Evolutionary conservation across 2,888 invertebrate species (phyloP), one percentile per base, ranked within the genome.

Genomic region (Dimorphilus gyrociliatus): DNA sequence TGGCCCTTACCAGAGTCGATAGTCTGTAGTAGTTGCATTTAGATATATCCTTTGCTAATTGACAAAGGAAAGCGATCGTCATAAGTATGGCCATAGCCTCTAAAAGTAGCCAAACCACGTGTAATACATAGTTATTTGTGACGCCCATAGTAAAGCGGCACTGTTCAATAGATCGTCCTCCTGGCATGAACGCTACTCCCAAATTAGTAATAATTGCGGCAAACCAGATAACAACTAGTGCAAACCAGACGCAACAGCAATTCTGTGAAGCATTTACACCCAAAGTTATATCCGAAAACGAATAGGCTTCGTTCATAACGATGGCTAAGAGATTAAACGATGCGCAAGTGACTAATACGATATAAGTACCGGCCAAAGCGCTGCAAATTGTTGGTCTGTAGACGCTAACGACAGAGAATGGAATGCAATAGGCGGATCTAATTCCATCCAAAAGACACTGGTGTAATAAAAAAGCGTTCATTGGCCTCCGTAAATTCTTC

Each of bases 201-300:
- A 85, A 72, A 66, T 85, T 82, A 60, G 84, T 79, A 30, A 82
- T 80, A 55, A 84, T 77, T 37, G 79, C 79, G 31, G 81, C 80
- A 65, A 85, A 84, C 84, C 84, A 85, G 55, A 84, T 82, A 76
- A 84, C 84, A 63, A 81, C 80, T 30, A 81, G 75, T 39, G 84
- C 84, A 64, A 85, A 85, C 28, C 81, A 70, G 38, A 84, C 81
- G 64, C 85, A 85, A 35, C 50, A 55, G 28, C 47, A 44, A 37
- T 56, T 55, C 10, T 47, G 45, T 6, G 50, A 46, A 27, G 45
- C 40, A 13, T 37, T 36, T 19, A 42, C 29, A 4, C 37, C 38
- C 8, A 38, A 25, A n/a, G 25, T 38, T 10, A 35, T 31, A 28
- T 52, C 49, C 13, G 50, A 40, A 25, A 50, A 39, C 30, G 53